These are phyloP conservation scores for Branchinecta lynchi DNA, from an alignment of 1,140 invertebrate species.

Conservation along the genomic window DNA sequence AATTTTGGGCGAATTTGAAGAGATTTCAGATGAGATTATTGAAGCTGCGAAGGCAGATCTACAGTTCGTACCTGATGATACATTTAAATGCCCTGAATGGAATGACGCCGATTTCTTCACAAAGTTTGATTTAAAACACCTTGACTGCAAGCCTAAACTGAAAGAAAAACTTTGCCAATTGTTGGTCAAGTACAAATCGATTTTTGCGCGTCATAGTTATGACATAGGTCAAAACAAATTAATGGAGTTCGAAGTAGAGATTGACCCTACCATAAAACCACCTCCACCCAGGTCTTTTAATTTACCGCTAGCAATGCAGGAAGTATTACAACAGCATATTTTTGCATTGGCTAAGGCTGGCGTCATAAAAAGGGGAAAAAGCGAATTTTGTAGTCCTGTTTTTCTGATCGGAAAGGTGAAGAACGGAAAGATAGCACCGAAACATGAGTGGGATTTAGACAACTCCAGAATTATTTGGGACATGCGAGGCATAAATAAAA, in stretches of 20 bases:
- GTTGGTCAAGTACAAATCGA: not conserved
- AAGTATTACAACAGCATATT: not conserved
- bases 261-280: not conserved
- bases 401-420: not conserved
- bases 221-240: not conserved
- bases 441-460: constrained; percentile 10
- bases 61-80: not conserved
- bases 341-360: not conserved
- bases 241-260: not conserved
- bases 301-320: not conserved
- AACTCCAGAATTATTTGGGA: not conserved
- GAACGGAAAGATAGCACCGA: not conserved
- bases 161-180: not conserved
- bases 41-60: not conserved
- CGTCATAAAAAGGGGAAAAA: not conserved
- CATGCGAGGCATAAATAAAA: not conserved
- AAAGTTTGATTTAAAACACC: not conserved
- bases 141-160: not conserved
- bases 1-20: constrained; percentile 9
- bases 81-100: not conserved
- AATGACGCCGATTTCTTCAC: not conserved
- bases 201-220: constrained; percentile 6
- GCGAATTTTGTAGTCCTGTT: constrained; percentile 9
- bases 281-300: not conserved
- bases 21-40: not conserved